A percentile compares a stretch with the other conserved stretches of the same genome.
These are phyloP conservation scores for Tipula unca DNA, from an alignment of 2,888 invertebrate genomes.

Conservation along the genomic window DNA sequence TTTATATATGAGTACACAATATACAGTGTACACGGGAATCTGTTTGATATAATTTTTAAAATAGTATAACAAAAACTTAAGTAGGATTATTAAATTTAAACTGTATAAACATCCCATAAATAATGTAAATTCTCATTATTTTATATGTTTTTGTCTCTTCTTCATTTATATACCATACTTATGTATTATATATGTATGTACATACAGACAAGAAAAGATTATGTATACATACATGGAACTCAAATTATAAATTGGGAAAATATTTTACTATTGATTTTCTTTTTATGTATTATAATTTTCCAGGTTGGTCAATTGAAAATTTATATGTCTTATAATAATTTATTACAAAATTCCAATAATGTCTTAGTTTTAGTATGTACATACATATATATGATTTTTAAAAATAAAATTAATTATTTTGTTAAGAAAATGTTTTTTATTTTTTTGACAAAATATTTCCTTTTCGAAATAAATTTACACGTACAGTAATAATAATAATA, in stretches of 20 bases:
- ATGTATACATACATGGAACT: not conserved
- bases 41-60: not conserved
- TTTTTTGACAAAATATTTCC: not conserved
- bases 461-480: not conserved
- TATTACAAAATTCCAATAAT: not conserved
- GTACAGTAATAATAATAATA: not conserved
- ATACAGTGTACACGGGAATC: not conserved
- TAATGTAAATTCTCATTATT: not conserved
- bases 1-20: not conserved
- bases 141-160: not conserved
- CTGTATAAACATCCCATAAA: not conserved
- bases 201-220: not conserved
- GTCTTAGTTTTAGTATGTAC: not conserved
- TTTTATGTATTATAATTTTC: not conserved
- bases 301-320: not conserved
- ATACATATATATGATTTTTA: not conserved
- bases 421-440: not conserved
- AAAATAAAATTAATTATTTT: not conserved
- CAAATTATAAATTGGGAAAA: not conserved
- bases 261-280: not conserved
- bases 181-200: not conserved
- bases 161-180: not conserved
- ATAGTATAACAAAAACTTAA: not conserved
- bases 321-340: not conserved
- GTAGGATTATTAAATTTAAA: constrained; percentile 8